Base-by-base conservation (phyloP, 2,888 invertebrate genomes). In the Hypomecis punctinalis region DNA sequence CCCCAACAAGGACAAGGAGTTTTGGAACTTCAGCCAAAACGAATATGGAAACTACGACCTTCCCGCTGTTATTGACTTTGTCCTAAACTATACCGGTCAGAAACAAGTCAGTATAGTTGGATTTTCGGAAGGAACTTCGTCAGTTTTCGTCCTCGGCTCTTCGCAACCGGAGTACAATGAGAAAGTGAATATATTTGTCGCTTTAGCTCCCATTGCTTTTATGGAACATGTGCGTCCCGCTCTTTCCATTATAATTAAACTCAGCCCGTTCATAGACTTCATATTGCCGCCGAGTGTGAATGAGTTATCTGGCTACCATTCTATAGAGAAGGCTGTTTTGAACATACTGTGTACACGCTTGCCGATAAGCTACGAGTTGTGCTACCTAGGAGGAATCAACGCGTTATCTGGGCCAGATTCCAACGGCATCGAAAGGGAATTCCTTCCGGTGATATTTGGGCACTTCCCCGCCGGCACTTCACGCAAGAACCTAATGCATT, bases 41-140 rank as follows among this genome's bases (percentile, higher is more conserved):
- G 95, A 96, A 78, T 94, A 95, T 78, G 96, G 95, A 0, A 70
- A 82, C 10, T 93, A 93, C 74, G 97, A 97, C 78, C 69, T 96
- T 0, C 95, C 96, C 1, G 94, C 95, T 0, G 94, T 93, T 82
- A 94, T 85, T 5, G 83, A 86, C 56, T 76, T 67, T 33, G 66
- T 84, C 6, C 52, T 84, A 7, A 56, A 71, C 0, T 48, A 66
- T 2, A 95, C 96, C 0, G 89, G 91, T 0, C 86, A 91, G 40
- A 66, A 87, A 1, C 82, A 93, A 52, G 63, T 96, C 0, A 93
- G 93, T 66, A 94, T 95, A 76, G 81, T 95, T 13, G 96, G 96
- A 0, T 96, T 96, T 78, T 96, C 96, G 0, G 89, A 93, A 77
- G 97, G 96, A 0, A 94, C 94, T 0, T 94, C 94, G 0, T 72